A percentile compares a stretch with the other conserved stretches of the same genome.
Conservation (phyloP, 2,113 vertebrate genomes). For the Seriola aureovittata region DNA sequence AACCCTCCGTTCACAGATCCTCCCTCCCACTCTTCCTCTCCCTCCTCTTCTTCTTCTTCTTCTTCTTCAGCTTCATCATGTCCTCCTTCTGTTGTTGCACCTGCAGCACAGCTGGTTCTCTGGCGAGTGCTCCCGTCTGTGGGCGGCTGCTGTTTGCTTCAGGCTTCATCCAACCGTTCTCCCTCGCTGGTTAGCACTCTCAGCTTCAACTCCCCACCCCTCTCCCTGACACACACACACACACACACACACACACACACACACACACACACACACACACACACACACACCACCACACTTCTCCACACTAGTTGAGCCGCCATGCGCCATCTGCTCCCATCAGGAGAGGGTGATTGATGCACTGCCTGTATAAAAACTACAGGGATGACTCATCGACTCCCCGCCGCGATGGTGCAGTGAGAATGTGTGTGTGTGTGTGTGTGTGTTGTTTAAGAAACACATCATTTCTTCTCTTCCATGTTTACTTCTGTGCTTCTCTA, state of each 20-base stretch:
- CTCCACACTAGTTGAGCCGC: conserved; percentile 20
- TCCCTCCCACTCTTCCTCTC: background rate
- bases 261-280: conserved; percentile 17
- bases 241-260: conserved; percentile 26
- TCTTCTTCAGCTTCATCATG: background rate
- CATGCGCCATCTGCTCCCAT: conserved; percentile 68
- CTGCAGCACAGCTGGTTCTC: conserved; percentile 29
- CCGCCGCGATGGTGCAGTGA: conserved; percentile 3
- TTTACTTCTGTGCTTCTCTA: background rate
- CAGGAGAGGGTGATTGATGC: conserved; percentile 65
- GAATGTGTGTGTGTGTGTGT: conserved; percentile 1
- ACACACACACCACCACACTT: conserved; percentile 14
- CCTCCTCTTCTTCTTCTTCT: background rate
- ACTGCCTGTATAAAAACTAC: conserved; percentile 34
- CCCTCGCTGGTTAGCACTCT: background rate
- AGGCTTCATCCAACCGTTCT: conserved; percentile 28
- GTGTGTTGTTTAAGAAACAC: conserved; percentile 30
- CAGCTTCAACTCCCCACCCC: background rate
- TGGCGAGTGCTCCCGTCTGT: background rate
- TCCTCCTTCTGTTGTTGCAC: background rate
- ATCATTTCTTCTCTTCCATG: background rate
- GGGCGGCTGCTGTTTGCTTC: conserved; percentile 35
- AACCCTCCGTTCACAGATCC: background rate
- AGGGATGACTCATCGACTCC: conserved; percentile 65
- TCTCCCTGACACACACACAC: background rate